A percentile compares a stretch with the other conserved stretches of the same genome.
Conservation (phyloP, 1,140 invertebrate species). For the Hyphantria cunea region DNA sequence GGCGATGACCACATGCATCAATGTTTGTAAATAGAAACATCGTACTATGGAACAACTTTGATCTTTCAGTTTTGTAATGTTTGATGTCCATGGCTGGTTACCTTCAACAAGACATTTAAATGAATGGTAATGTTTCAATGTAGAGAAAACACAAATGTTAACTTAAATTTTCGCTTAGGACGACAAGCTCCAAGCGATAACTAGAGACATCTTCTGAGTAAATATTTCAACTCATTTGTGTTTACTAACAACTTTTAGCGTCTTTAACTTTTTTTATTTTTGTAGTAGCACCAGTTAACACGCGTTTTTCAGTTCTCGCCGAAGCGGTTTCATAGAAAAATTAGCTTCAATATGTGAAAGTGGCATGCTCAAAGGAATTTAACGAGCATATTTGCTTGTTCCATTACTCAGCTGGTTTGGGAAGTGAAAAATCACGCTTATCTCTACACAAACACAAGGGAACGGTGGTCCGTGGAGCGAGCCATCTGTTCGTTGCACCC, state of each 20-base stretch:
- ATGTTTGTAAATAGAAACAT: conserved; percentile 79
- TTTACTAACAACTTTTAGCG: conserved; percentile 66
- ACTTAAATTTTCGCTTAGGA: not conserved
- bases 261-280: conserved; percentile 31
- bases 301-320: conserved; percentile 35
- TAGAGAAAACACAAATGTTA: conserved; percentile 32
- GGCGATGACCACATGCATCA: conserved; percentile 80
- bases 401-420: conserved; percentile 73
- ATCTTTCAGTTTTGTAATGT: conserved; percentile 47
- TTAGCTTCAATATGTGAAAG: conserved; percentile 59
- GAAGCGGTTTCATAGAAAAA: conserved; percentile 54
- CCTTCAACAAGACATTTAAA: conserved; percentile 2
- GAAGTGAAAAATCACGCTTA: conserved; percentile 80
- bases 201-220: conserved; percentile 47
- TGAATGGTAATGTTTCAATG: conserved; percentile 39
- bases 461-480: conserved; percentile 64
- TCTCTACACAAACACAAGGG: conserved; percentile 65
- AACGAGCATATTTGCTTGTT: conserved; percentile 62
- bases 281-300: conserved; percentile 36
- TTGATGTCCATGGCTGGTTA: conserved; percentile 49
- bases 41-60: conserved; percentile 53
- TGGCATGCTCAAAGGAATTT: conserved; percentile 52
- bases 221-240: conserved; percentile 50
- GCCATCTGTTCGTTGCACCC: conserved; percentile 80
- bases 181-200: not conserved